A percentile compares a stretch with the other conserved stretches of the same genome.
These are phyloP conservation scores for Scortum barcoo DNA, from an alignment of 2,113 vertebrate genomes.

Conservation along the genomic window DNA sequence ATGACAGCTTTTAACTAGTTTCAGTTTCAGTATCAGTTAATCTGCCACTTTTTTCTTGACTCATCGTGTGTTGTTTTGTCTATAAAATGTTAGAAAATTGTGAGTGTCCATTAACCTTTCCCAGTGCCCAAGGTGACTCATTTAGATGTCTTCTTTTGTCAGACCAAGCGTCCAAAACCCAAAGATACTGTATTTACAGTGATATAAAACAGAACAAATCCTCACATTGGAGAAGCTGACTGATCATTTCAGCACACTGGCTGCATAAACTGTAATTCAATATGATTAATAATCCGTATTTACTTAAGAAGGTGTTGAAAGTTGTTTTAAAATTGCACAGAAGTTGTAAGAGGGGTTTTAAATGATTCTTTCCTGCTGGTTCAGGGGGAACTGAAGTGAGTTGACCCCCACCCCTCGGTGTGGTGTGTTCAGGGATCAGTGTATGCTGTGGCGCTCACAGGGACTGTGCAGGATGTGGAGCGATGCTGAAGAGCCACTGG, in stretches of 20 bases:
- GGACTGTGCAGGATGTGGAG: constrained; percentile 25
- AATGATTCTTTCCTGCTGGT: neutral
- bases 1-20: neutral
- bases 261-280: neutral
- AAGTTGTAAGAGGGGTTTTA: neutral
- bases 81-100: neutral
- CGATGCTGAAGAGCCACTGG: constrained; percentile 35
- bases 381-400: constrained; percentile 15
- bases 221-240: no score
- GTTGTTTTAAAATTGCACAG: neutral
- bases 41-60: neutral
- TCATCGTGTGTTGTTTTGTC: neutral
- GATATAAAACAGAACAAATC: no score
- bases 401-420: constrained; percentile 18
- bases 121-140: no score
- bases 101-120: no score
- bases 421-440: constrained; percentile 38
- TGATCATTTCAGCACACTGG: neutral
- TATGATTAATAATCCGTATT: neutral
- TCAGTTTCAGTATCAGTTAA: neutral
- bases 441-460: constrained; percentile 27
- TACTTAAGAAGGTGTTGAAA: neutral
- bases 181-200: no score
- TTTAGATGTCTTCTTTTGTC: no score
- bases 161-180: no score